These are phyloP conservation scores for Porites evermanni DNA, from an alignment of 92 coral and sea anemone species.

Conservation along the genomic window DNA sequence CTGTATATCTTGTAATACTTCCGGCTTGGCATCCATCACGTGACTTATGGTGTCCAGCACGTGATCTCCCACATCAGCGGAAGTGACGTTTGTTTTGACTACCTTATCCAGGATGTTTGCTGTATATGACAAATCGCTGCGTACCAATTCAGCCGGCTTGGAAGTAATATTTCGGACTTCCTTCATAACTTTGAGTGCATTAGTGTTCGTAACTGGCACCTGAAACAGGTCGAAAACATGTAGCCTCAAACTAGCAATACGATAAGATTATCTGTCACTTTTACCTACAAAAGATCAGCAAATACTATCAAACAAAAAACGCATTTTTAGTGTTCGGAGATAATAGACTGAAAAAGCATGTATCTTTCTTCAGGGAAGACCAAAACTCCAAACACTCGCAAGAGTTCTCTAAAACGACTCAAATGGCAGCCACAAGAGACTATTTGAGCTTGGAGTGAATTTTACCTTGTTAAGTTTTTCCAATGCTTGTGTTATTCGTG, in stretches of 20 bases:
- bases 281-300: no score
- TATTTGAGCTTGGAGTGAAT: not conserved
- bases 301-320: no score
- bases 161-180: constrained; percentile 88
- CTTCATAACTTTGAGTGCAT: constrained; percentile 79
- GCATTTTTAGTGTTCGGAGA: no score
- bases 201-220: constrained; percentile 86
- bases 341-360: no score
- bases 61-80: constrained; percentile 84
- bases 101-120: constrained; percentile 88
- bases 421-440: not conserved
- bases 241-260: no score
- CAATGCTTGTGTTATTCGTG: constrained; percentile 62
- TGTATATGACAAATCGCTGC: constrained; percentile 83
- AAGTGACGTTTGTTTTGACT: constrained; percentile 82
- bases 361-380: not conserved
- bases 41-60: constrained; percentile 89
- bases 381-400: not conserved
- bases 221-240: constrained; percentile 9
- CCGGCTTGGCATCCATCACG: constrained; percentile 84
- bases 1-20: constrained; percentile 77
- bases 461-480: constrained; percentile 67
- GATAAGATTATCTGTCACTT: no score
- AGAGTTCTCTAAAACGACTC: not conserved
- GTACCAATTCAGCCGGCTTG: constrained; percentile 57